Base-by-base conservation (phyloP, 2,113 vertebrate species). In the Crotalus tigris region DNA sequence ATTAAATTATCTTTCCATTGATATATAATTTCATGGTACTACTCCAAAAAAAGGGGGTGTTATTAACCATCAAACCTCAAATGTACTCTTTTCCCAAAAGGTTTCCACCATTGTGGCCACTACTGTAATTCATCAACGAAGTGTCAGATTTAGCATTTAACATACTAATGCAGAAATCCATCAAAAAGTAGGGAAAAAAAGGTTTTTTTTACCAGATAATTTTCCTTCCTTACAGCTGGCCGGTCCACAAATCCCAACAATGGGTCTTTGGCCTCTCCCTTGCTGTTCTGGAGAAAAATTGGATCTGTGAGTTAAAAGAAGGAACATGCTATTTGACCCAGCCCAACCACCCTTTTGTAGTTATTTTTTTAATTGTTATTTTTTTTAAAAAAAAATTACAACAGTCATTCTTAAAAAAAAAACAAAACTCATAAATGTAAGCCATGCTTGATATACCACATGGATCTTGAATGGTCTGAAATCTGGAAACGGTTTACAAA, bases 221-320 rank as follows among this genome's bases (percentile, higher is more conserved):
- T 97, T 97, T 96, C 97, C 96, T 93, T 97, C 97, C 95, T 97
- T 96, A 96, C 97, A 97, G 96, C 96, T 96, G 91, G 97, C 97
- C 96, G 96, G 96, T 97, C 96, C 97, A 97, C 97, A 97, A 95
- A 97, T 97, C 96, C 97, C 97, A 96, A 97, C 95, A 95, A 97
- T 96, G 96, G 97, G 96, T 97, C 97, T 97, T 97, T 97, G 97
- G 96, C 97, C 96, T 97, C 97, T 97, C 95, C 97, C 96, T 97
- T 97, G 97, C 97, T 97, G 97, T 97, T 97, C 97, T 97, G 96
- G 93, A 97, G 96, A 96, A 93, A 97, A 97, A 97, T 96, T 95
- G 96, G 92, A 97, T 94, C 96, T 95, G 95, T 97, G 97, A 97
- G 97, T 97, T 96, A 97, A 96, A 95, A 96, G 95, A 95, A 93